Evolutionary conservation across 2,797 vertebrate species (phyloP).

Genomic region (Masticophis lateralis): DNA sequence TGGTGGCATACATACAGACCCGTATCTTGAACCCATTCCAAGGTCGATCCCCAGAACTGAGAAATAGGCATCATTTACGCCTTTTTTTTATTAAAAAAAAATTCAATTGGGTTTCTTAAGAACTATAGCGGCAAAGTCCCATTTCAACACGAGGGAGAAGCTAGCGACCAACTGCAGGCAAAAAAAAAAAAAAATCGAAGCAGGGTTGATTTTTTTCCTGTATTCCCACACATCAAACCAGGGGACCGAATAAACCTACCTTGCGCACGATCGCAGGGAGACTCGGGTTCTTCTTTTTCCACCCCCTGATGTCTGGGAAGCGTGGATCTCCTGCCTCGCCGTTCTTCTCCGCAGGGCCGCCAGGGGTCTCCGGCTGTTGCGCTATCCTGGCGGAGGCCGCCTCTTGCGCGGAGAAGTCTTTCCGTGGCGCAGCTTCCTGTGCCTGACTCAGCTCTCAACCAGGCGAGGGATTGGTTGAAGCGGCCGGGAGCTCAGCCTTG

Average conservation of each 20-base stretch:
- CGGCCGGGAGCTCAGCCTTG: background rate
- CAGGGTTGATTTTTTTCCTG: too few relatives aligned
- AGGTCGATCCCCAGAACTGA: background rate
- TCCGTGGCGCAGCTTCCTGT: conserved; percentile 10
- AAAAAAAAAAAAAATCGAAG: background rate
- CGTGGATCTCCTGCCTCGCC: background rate
- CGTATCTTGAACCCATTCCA: background rate
- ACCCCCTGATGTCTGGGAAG: accelerated
- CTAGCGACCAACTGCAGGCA: background rate
- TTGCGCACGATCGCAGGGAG: background rate
- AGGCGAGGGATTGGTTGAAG: background rate
- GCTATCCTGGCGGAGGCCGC: background rate
- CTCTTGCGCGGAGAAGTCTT: background rate
- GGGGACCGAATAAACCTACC: too few relatives aligned
- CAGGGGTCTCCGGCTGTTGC: background rate
- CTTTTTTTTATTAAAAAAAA: background rate
- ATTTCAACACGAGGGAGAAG: background rate
- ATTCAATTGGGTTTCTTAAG: background rate
- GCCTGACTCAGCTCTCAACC: conserved; percentile 11
- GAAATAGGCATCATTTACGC: background rate
- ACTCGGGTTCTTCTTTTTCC: background rate
- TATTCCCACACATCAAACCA: background rate
- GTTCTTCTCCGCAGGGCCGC: background rate
- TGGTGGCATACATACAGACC: too few relatives aligned
- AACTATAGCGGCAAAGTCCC: background rate